A percentile compares a stretch with the other conserved stretches of the same genome.
Evolutionary conservation across 2,888 invertebrate genomes (phyloP).

Genomic region (Dioctria linearis): DNA sequence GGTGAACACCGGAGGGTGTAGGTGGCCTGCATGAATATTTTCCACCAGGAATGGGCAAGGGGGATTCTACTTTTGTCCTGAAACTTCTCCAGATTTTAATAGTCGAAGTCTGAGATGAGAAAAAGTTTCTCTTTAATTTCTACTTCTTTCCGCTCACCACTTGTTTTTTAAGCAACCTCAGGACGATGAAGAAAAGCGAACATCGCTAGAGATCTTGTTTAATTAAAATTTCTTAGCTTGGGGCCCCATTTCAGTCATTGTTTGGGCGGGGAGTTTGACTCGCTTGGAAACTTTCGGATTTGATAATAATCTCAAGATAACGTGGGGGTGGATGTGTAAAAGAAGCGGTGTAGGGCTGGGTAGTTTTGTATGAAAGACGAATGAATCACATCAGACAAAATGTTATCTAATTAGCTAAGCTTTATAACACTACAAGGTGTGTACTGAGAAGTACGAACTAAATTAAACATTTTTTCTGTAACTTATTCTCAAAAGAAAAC

Average conservation of each 20-base stretch:
- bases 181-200: constrained; percentile 36
- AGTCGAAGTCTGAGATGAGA: constrained; percentile 43
- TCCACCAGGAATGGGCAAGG: not conserved
- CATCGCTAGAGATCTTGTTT: constrained; percentile 38
- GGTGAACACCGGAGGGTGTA: constrained; percentile 43
- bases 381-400: too few relatives aligned
- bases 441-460: too few relatives aligned
- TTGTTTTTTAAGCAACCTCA: constrained; percentile 47
- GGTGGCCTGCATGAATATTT: constrained; percentile 32
- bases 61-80: not conserved
- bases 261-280: not conserved
- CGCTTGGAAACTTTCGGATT: constrained; percentile 3
- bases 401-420: too few relatives aligned
- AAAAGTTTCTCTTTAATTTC: constrained; percentile 48
- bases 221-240: constrained; percentile 44
- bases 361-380: not conserved
- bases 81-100: constrained; percentile 32
- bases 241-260: constrained; percentile 26
- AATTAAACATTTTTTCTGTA: too few relatives aligned
- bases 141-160: constrained; percentile 33
- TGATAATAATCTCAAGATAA: constrained; percentile 10
- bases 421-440: too few relatives aligned
- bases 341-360: not conserved
- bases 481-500: too few relatives aligned
- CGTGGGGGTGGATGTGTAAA: not conserved